Evolutionary conservation across 2,113 vertebrate genomes (phyloP).

Genomic region (Mellivora capensis): DNA sequence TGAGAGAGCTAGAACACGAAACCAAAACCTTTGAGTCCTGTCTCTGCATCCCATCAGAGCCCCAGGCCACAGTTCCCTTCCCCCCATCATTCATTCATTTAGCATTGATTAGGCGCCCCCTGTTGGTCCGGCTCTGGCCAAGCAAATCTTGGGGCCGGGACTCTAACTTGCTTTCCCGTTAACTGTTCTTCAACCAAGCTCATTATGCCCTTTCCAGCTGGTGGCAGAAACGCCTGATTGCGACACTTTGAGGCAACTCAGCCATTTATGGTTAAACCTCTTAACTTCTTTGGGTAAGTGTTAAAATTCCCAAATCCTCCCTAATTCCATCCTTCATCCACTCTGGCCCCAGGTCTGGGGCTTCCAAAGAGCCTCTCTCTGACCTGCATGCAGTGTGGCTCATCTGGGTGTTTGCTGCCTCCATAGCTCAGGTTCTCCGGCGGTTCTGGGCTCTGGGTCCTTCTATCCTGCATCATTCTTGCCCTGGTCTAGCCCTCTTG

Average conservation of each 20-base stretch:
- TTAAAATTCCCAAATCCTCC: not conserved
- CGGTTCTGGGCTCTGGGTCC: not conserved
- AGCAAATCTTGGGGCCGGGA: not conserved
- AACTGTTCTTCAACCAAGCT: not conserved
- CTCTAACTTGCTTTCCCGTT: not conserved
- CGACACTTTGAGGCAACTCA: not conserved
- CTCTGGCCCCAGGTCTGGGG: not conserved
- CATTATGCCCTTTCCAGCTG: not conserved
- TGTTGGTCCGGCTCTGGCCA: not conserved
- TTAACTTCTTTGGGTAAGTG: not conserved
- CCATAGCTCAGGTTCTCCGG: too few relatives aligned
- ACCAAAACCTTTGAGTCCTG: not conserved
- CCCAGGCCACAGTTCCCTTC: not conserved
- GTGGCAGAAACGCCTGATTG: not conserved
- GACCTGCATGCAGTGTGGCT: not conserved
- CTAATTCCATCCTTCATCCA: not conserved
- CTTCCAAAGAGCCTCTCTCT: not conserved
- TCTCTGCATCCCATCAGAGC: not conserved
- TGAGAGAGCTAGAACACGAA: not conserved
- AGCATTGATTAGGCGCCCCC: not conserved
- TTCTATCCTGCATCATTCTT: not conserved
- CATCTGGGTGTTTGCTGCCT: not conserved
- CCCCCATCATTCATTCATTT: not conserved
- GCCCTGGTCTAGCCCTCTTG: not conserved
- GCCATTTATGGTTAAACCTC: not conserved